phyloP scores from a whole-genome alignment of 35 echinoderm and acorn worm genomes.

The Apostichopus parvimensis region DNA sequence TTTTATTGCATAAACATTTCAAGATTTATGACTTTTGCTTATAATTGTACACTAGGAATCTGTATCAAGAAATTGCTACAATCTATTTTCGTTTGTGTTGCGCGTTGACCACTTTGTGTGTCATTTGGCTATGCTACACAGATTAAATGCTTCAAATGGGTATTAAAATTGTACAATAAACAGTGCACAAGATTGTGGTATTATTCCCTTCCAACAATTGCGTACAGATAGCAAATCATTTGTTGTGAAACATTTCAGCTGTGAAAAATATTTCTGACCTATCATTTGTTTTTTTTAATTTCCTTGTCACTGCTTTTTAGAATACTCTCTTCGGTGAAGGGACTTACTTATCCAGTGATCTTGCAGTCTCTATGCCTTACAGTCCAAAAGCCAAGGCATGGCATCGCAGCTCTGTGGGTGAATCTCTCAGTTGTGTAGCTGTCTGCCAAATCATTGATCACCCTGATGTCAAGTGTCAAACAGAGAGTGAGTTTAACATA shows the following conservation, averaged over 20 bases:
- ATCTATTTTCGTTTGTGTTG: no score
- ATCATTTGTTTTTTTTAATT: neutral
- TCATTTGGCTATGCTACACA: no score
- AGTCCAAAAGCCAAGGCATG: slow-evolving; percentile 81
- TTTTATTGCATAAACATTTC: no score
- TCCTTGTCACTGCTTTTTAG: slow-evolving; percentile 7
- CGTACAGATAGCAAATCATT: no score
- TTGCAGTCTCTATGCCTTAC: slow-evolving; percentile 83
- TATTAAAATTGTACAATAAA: no score
- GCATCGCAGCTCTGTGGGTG: slow-evolving; percentile 66
- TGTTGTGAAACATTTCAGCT: no score
- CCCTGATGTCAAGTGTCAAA: slow-evolving; percentile 93
- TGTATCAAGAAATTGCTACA: no score
- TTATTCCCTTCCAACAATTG: no score
- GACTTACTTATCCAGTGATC: slow-evolving; percentile 95
- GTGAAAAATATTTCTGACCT: neutral
- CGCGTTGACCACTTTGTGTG: no score
- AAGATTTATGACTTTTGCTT: no score
- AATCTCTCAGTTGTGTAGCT: slow-evolving; percentile 83
- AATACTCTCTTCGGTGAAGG: slow-evolving; percentile 93
- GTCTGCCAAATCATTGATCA: slow-evolving; percentile 95
- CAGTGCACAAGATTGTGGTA: neutral
- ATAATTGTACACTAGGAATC: no score
- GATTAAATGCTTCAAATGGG: no score
- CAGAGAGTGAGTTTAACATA: slow-evolving; percentile 48